phyloP scores from a whole-genome alignment of 2,888 invertebrate genomes.

The Myopa testacea region DNA sequence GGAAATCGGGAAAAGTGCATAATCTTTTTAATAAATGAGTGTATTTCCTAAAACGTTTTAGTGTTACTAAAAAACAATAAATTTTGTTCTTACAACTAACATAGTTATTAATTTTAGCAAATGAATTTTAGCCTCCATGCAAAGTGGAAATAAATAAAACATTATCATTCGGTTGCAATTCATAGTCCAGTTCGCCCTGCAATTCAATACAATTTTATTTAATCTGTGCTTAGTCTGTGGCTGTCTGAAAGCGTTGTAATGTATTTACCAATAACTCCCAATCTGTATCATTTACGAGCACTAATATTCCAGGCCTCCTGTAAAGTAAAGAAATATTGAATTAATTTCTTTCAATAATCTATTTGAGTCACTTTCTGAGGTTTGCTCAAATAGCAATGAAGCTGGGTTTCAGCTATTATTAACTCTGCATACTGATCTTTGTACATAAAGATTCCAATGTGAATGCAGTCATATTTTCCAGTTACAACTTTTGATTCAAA shows the following conservation, averaged over 20 bases:
- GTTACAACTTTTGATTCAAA: too few relatives aligned
- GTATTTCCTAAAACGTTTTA: too few relatives aligned
- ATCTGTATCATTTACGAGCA: conserved; percentile 93
- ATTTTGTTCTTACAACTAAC: neutral
- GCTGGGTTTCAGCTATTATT: too few relatives aligned
- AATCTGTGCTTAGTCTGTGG: neutral
- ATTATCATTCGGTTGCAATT: conserved; percentile 76
- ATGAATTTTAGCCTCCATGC: conserved; percentile 78
- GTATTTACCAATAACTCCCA: conserved; percentile 84
- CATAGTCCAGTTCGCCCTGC: conserved; percentile 78
- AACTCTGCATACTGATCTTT: too few relatives aligned
- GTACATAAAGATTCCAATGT: too few relatives aligned
- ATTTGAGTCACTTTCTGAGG: neutral
- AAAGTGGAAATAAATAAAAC: conserved; percentile 86
- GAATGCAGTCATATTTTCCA: too few relatives aligned
- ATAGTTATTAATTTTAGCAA: neutral
- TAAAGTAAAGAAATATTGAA: conserved; percentile 25
- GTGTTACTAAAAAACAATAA: neutral
- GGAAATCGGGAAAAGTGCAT: too few relatives aligned
- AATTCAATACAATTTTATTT: conserved; percentile 37
- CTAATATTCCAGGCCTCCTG: conserved; percentile 88
- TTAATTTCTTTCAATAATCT: neutral
- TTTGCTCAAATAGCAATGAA: too few relatives aligned
- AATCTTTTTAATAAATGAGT: too few relatives aligned
- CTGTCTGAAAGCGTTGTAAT: neutral